phyloP scores from a whole-genome alignment of 2,113 vertebrate genomes.

The Solea senegalensis region DNA sequence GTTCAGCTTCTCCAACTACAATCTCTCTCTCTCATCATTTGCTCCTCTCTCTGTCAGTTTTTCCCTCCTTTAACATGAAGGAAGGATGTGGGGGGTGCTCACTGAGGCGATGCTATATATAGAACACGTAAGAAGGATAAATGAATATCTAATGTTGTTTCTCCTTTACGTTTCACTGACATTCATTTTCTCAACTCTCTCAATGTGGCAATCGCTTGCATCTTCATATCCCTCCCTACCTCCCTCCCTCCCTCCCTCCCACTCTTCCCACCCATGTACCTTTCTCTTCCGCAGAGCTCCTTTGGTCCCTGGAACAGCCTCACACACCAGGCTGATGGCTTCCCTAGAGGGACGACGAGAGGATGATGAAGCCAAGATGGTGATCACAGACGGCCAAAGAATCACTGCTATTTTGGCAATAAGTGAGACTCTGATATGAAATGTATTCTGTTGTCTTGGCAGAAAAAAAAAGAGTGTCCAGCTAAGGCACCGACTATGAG shows the following conservation, averaged over 20 bases:
- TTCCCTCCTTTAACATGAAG: constrained; percentile 48
- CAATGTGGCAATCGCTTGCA: constrained; percentile 20
- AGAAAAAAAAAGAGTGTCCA: background rate
- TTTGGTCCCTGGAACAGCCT: constrained; percentile 93
- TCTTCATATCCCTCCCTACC: constrained; percentile 8
- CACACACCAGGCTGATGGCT: constrained; percentile 96
- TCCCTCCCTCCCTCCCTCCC: constrained; percentile 9
- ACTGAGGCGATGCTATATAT: constrained; percentile 58
- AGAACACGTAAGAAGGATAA: constrained; percentile 43
- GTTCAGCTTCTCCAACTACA: constrained; percentile 37
- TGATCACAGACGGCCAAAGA: constrained; percentile 12
- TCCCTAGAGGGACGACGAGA: constrained; percentile 82
- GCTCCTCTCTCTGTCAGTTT: constrained; percentile 27
- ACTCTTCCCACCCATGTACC: constrained; percentile 79
- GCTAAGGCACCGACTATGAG: background rate
- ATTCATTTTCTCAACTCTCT: constrained; percentile 35
- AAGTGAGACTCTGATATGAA: background rate
- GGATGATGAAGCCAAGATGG: constrained; percentile 28
- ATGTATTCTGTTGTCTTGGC: background rate
- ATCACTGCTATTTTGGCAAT: constrained; percentile 5
- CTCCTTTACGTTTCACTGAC: constrained; percentile 33
- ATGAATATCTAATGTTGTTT: constrained; percentile 61
- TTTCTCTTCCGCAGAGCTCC: constrained; percentile 95
- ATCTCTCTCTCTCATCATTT: constrained; percentile 26
- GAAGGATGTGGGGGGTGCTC: constrained; percentile 33